A percentile compares a stretch with the other conserved stretches of the same genome.
Evolutionary conservation across 1,140 invertebrate genomes (phyloP).

Genomic region (Conus ventricosus): DNA sequence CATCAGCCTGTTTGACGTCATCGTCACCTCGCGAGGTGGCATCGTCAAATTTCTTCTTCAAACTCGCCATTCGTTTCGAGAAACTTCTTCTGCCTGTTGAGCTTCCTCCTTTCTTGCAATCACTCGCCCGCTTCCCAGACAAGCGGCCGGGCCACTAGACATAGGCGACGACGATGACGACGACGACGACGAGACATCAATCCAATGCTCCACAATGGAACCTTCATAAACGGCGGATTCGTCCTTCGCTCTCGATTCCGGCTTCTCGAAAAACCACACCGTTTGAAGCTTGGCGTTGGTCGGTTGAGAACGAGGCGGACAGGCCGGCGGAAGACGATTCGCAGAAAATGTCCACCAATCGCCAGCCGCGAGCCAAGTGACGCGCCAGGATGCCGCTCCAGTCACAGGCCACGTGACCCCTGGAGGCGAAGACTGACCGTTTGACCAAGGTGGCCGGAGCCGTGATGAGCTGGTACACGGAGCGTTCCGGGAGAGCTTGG

Average conservation of each 20-base stretch:
- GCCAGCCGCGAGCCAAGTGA: slow-evolving; percentile 18
- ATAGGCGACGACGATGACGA: background rate
- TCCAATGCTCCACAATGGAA: slow-evolving; percentile 26
- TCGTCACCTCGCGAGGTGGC: background rate
- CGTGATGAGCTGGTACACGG: slow-evolving; percentile 27
- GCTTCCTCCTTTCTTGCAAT: background rate
- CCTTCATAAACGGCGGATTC: slow-evolving; percentile 30
- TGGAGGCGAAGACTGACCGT: slow-evolving; percentile 22
- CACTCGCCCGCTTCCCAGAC: background rate
- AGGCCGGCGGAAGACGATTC: background rate
- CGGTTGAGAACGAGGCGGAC: background rate
- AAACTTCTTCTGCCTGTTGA: background rate
- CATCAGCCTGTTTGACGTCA: background rate
- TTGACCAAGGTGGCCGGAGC: slow-evolving; percentile 19
- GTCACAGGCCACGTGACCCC: slow-evolving; percentile 21
- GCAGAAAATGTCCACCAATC: slow-evolving; percentile 26
- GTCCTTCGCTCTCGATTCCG: slow-evolving; percentile 12
- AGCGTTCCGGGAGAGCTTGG: slow-evolving; percentile 19
- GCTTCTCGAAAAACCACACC: slow-evolving; percentile 35
- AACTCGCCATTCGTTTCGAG: background rate
- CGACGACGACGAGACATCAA: background rate
- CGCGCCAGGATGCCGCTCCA: slow-evolving; percentile 27
- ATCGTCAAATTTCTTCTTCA: background rate
- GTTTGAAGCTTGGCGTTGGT: slow-evolving; percentile 20
- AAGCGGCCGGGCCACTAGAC: background rate